These are phyloP conservation scores for Ictalurus furcatus DNA, from an alignment of 2,113 vertebrate genomes.

Conservation along the genomic window DNA sequence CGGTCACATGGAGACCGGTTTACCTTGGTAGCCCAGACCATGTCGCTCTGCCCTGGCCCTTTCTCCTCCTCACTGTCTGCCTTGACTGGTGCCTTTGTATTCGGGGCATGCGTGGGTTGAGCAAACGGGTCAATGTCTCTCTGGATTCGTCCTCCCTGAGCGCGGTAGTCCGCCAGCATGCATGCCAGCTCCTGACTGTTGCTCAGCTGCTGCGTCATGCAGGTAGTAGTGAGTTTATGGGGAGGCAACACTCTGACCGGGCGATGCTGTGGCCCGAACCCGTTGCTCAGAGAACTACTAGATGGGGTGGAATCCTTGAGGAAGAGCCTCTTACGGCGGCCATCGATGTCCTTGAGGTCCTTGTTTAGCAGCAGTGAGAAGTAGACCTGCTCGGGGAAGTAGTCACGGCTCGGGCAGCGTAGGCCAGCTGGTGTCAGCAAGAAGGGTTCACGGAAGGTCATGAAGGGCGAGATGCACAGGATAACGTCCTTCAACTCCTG, in stretches of 20 bases:
- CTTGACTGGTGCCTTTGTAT: constrained; percentile 71
- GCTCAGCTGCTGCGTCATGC: constrained; percentile 84
- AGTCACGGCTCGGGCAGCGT: constrained; percentile 90
- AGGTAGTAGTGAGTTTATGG: constrained; percentile 83
- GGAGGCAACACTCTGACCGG: constrained; percentile 81
- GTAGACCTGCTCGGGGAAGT: constrained; percentile 94
- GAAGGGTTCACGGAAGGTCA: constrained; percentile 89
- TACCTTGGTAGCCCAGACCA: constrained; percentile 86
- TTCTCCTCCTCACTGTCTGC: constrained; percentile 84
- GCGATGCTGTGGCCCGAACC: constrained; percentile 65
- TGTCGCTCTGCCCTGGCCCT: constrained; percentile 72
- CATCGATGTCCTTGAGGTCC: constrained; percentile 87
- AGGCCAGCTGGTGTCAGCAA: constrained; percentile 85
- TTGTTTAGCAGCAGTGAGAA: constrained; percentile 92
- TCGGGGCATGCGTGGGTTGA: constrained; percentile 49
- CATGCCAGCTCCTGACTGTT: constrained; percentile 82
- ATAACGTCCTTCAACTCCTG: constrained; percentile 96
- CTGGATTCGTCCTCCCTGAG: constrained; percentile 88
- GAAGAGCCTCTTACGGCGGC: constrained; percentile 87
- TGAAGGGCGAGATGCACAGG: constrained; percentile 91
- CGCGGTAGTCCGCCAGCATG: constrained; percentile 93
- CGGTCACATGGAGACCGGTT: constrained; percentile 29
- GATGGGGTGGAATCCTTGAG: constrained; percentile 83
- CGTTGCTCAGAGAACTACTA: constrained; percentile 71
- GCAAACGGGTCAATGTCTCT: constrained; percentile 81